Evolutionary conservation across 2,797 vertebrate species (phyloP).

Genomic region (Poeciliopsis gracilis): DNA sequence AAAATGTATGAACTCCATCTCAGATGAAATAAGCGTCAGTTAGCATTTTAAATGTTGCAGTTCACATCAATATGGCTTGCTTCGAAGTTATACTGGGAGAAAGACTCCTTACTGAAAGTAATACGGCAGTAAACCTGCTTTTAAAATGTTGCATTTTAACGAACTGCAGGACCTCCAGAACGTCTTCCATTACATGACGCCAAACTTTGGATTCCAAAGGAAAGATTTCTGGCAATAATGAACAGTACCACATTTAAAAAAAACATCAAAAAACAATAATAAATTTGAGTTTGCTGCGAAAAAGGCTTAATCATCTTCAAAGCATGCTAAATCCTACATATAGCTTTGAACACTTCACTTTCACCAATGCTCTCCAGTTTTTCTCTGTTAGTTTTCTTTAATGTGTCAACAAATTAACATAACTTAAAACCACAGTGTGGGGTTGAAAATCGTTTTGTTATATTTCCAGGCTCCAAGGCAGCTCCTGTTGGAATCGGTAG

Average conservation of each 20-base stretch:
- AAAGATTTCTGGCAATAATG: neutral
- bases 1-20: neutral
- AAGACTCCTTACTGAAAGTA: neutral
- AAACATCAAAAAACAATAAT: neutral
- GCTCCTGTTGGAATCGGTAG: conserved; percentile 84
- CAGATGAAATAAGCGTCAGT: neutral
- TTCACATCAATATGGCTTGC: neutral
- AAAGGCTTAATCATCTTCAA: neutral
- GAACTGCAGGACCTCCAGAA: neutral
- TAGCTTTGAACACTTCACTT: neutral
- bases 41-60: neutral
- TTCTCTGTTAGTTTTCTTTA: neutral
- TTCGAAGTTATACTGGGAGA: neutral
- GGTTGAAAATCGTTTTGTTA: neutral
- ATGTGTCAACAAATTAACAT: neutral
- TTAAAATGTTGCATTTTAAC: neutral
- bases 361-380: neutral
- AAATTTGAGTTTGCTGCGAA: too few species aligned
- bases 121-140: neutral
- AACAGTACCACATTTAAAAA: neutral
- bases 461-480: conserved; percentile 84
- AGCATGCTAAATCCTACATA: neutral
- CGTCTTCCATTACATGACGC: neutral
- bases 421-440: neutral
- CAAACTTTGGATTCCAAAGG: neutral